Evolutionary conservation across 1,140 invertebrate species (phyloP).

Genomic region (Drosophila busckii): DNA sequence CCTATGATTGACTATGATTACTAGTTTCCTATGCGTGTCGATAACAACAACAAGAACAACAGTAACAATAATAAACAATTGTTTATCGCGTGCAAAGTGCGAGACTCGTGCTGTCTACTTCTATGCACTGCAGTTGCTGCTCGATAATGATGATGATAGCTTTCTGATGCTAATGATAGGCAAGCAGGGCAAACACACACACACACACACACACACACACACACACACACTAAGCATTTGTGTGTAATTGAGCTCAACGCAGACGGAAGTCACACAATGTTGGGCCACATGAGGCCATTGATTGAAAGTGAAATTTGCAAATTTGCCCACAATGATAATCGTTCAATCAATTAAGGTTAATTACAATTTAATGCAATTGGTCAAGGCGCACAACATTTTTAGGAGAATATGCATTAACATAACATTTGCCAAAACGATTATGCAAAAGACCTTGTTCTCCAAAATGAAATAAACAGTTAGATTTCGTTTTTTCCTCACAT

Average conservation of each 20-base stretch:
- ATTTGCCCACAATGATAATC: slow-evolving; percentile 55
- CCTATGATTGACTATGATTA: slow-evolving; percentile 53
- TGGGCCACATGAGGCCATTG: slow-evolving; percentile 17
- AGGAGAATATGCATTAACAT: slow-evolving; percentile 18
- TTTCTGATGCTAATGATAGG: slow-evolving; percentile 74
- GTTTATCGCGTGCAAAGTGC: slow-evolving; percentile 62
- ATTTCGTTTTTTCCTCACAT: slow-evolving; percentile 31
- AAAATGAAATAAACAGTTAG: slow-evolving; percentile 57
- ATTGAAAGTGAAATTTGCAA: slow-evolving; percentile 64
- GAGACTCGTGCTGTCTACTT: slow-evolving; percentile 53
- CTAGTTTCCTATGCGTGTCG: slow-evolving; percentile 29
- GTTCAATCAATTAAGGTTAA: slow-evolving; percentile 73
- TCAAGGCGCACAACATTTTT: slow-evolving; percentile 23
- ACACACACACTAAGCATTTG: slow-evolving; percentile 18
- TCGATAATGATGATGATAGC: slow-evolving; percentile 71
- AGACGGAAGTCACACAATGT: slow-evolving; percentile 58
- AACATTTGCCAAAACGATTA: slow-evolving; percentile 44
- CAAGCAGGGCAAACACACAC: slow-evolving; percentile 7
- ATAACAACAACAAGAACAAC: slow-evolving; percentile 17
- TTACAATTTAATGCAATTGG: slow-evolving; percentile 64
- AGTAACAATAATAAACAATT: slow-evolving; percentile 22
- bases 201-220: slow-evolving; percentile 3
- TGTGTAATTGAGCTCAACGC: slow-evolving; percentile 37
- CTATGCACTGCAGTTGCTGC: slow-evolving; percentile 17
- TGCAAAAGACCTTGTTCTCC: slow-evolving; percentile 30